Evolutionary conservation across 2,797 vertebrate genomes (phyloP).

Genomic region (Scarus forsteni): DNA sequence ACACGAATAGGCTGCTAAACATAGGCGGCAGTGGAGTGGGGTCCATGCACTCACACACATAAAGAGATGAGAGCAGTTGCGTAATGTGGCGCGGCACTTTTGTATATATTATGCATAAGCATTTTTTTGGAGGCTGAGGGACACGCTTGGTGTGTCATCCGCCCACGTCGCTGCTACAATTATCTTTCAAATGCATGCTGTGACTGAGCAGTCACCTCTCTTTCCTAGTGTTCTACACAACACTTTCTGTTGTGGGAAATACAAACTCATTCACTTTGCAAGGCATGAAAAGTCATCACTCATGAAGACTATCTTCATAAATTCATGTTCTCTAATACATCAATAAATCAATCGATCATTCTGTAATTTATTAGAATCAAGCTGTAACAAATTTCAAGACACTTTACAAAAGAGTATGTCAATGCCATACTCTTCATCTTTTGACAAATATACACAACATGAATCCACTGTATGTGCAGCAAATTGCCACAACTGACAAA

Average conservation of each 20-base stretch:
- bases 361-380: too few relatives aligned
- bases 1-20: conserved; percentile 71
- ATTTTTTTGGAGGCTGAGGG: conserved; percentile 41
- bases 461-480: too few relatives aligned
- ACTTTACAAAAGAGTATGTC: too few relatives aligned
- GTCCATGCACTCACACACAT: conserved; percentile 19
- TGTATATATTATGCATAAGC: conserved; percentile 73
- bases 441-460: too few relatives aligned
- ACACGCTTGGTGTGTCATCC: conserved; percentile 12
- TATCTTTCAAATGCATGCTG: conserved; percentile 25
- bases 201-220: conserved; percentile 20
- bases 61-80: conserved; percentile 37
- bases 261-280: neutral
- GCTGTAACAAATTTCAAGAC: too few relatives aligned
- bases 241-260: neutral
- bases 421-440: too few relatives aligned
- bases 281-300: too few relatives aligned
- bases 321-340: too few relatives aligned
- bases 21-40: conserved; percentile 53
- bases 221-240: neutral
- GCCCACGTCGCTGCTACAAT: conserved; percentile 12
- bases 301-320: too few relatives aligned
- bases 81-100: conserved; percentile 54
- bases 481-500: too few relatives aligned
- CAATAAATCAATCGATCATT: too few relatives aligned